A percentile compares a stretch with the other conserved stretches of the same genome.
Conservation (phyloP, 2,888 invertebrate genomes). For the Drosophila planitibia region DNA sequence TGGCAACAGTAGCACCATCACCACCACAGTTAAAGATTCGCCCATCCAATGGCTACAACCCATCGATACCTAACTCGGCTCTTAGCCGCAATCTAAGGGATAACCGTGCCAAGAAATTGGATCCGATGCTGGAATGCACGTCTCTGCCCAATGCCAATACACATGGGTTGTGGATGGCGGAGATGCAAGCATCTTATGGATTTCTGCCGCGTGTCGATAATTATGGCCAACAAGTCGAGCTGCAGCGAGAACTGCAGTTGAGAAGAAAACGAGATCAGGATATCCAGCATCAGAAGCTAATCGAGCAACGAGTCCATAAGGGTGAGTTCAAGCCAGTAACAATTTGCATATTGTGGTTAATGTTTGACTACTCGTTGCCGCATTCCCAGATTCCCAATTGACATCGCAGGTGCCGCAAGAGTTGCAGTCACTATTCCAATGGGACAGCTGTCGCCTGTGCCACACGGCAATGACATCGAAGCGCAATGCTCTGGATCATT, state of each 20-base stretch:
- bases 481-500: slow-evolving; percentile 67
- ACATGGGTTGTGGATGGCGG: background rate
- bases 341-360: background rate
- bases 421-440: slow-evolving; percentile 56
- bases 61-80: background rate
- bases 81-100: background rate
- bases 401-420: slow-evolving; percentile 39
- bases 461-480: slow-evolving; percentile 52
- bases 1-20: background rate
- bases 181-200: slow-evolving; percentile 4
- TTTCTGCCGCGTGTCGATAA: slow-evolving; percentile 23
- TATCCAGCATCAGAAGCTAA: slow-evolving; percentile 12
- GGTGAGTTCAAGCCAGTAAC: background rate
- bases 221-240: background rate
- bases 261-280: slow-evolving; percentile 18
- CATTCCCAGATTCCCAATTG: slow-evolving; percentile 12
- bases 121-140: background rate
- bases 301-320: slow-evolving; percentile 30
- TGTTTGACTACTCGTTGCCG: background rate
- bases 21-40: background rate
- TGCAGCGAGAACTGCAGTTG: slow-evolving; percentile 26
- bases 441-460: slow-evolving; percentile 65
- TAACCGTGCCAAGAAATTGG: background rate
- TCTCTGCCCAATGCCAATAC: background rate
- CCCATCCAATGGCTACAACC: background rate